Percentiles rank a stretch among this genome's conserved stretches.
These are phyloP conservation scores for Macaria liturata DNA, from an alignment of 2,888 invertebrate genomes.

Conservation along the genomic window DNA sequence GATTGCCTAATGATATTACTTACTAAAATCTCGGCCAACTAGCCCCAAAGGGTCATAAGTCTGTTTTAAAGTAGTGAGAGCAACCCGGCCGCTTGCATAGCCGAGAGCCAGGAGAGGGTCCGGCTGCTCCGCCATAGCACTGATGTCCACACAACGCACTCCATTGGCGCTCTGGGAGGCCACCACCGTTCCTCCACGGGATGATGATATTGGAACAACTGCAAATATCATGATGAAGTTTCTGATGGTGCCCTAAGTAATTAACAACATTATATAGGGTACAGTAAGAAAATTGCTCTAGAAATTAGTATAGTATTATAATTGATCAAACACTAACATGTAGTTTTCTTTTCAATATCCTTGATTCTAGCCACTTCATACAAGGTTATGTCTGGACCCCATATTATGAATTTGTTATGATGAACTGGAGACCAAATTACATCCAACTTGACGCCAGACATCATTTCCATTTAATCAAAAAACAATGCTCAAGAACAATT, in stretches of 20 bases:
- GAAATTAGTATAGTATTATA: no score
- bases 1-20: conserved; percentile 25
- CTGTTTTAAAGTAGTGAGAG: conserved; percentile 90
- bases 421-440: conserved; percentile 93
- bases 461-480: conserved; percentile 48
- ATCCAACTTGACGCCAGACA: conserved; percentile 85
- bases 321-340: conserved; percentile 53
- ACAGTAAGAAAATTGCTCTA: no score
- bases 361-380: conserved; percentile 89
- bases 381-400: conserved; percentile 94
- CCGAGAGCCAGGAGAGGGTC: conserved; percentile 94
- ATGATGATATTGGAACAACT: conserved; percentile 88
- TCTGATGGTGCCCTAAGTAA: no score
- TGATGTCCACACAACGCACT: conserved; percentile 93
- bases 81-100: conserved; percentile 93
- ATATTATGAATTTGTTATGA: conserved; percentile 91
- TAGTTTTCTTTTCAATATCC: conserved; percentile 80
- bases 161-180: conserved; percentile 91
- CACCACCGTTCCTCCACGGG: conserved; percentile 86
- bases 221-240: conserved; percentile 29
- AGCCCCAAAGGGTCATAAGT: conserved; percentile 86
- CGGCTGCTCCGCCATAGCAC: conserved; percentile 88
- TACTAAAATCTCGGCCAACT: conserved; percentile 90
- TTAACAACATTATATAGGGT: no score
- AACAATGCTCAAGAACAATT: background rate